Base-by-base conservation (phyloP, 2,797 vertebrate species). In the Antrozous pallidus region DNA sequence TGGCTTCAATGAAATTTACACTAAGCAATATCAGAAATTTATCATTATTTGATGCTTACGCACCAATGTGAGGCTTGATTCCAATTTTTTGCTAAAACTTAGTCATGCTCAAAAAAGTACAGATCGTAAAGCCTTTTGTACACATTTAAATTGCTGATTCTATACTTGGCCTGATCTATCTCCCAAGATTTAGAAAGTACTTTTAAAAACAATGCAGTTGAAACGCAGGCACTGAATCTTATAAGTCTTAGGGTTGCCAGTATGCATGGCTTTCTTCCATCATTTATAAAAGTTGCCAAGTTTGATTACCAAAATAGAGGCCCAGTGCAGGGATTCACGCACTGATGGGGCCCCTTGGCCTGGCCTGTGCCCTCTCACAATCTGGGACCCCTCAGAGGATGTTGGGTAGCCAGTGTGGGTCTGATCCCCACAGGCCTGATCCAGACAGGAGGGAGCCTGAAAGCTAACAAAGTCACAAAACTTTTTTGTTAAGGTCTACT, bases 191-290 rank as follows among this genome's bases (percentile, higher is more conserved):
- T 93, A 74, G 58, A 79, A 89, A 58, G 45, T 91, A 31, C 80
- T 91, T 94, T 91, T 93, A 38, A 78, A 95, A 92, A 78, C 65
- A 93, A 63, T 69, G n/a, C 92, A 26, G 51, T 84, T 88, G 18
- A 83, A 95, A 70, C 71, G 80, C n/a, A 77, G 79, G 65, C 75
- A 77, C 58, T 77, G 49, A 90, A 61, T 94, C 18, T 83, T 26
- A 4, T 13, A 85, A 96, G 20, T 26, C n/a, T 18, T n/a, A 14
- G 24, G 51, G 20, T 83, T 94, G 61, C 49, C n/a, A 22, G 3
- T 70, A 36, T 24, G 13, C 24, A 26, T 91, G 56, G 11, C 42
- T 78, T 95, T 83, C 36, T 82, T 80, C 42, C 17, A 49, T 79
- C 42, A 22, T 33, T 81, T 89, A 16, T 63, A 77, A 87, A 96